A percentile compares a stretch with the other conserved stretches of the same genome.
Evolutionary conservation across 2,113 vertebrate genomes (phyloP).

Genomic region (Hepsetus odoe): DNA sequence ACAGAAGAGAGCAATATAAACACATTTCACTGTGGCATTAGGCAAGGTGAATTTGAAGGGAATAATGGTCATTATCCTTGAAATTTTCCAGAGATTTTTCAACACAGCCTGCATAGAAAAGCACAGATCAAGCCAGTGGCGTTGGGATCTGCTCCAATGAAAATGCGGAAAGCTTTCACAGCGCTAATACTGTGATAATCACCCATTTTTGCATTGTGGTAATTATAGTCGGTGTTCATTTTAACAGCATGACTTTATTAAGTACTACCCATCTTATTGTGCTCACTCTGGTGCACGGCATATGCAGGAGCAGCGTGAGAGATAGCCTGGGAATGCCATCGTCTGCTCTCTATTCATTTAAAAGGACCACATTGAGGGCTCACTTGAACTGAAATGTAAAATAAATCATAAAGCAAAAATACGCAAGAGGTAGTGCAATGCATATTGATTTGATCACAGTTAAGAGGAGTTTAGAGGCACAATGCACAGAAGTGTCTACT

Average conservation of each 20-base stretch:
- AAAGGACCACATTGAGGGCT: background rate
- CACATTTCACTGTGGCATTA: background rate
- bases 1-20: conserved; percentile 28
- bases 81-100: background rate
- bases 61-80: background rate
- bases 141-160: background rate
- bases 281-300: conserved; percentile 12
- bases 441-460: background rate
- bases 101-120: background rate
- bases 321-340: conserved; percentile 28
- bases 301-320: conserved; percentile 35
- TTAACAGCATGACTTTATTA: conserved; percentile 38
- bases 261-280: conserved; percentile 41
- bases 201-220: conserved; percentile 6
- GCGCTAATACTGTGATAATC: conserved; percentile 12
- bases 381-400: background rate
- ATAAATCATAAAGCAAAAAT: background rate
- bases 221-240: conserved; percentile 42
- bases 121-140: background rate
- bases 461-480: no score
- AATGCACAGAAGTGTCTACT: no score
- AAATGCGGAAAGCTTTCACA: conserved; percentile 11
- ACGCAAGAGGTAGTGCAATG: background rate
- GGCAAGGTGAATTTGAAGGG: conserved; percentile 21
- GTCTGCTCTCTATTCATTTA: conserved; percentile 24